Evolutionary conservation across 2,113 vertebrate genomes (phyloP).

Genomic region (Collichthys lucidus): DNA sequence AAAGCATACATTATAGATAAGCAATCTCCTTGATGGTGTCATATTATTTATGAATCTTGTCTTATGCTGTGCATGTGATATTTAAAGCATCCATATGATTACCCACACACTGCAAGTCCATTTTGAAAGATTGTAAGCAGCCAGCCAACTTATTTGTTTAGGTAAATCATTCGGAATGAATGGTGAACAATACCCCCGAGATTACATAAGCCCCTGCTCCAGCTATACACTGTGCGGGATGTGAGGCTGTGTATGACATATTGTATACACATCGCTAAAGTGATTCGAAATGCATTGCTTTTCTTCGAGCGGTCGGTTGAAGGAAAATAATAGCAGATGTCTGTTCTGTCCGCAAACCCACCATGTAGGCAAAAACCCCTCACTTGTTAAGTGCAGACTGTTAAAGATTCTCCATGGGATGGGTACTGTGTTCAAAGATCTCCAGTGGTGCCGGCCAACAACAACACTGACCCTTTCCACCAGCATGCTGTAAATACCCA

Average conservation of each 20-base stretch:
- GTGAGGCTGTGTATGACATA: not conserved
- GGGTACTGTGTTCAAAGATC: conserved; percentile 35
- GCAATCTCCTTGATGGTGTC: conserved; percentile 56
- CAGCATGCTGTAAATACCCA: conserved; percentile 13
- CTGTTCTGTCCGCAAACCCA: not conserved
- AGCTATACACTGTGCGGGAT: not conserved
- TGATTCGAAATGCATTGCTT: not conserved
- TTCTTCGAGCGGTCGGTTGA: not conserved
- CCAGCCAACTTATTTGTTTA: conserved; percentile 27
- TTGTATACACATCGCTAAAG: not conserved
- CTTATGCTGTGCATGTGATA: conserved; percentile 42
- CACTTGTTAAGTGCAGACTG: not conserved
- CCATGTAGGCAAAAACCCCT: not conserved
- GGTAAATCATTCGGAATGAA: conserved; percentile 47
- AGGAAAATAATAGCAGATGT: not conserved
- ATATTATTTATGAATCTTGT: conserved; percentile 62
- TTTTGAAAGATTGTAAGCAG: conserved; percentile 43
- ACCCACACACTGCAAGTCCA: conserved; percentile 22
- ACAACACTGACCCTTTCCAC: not conserved
- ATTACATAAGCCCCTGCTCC: not conserved
- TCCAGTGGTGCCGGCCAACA: conserved; percentile 8
- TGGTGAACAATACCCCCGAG: conserved; percentile 27
- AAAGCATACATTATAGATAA: conserved; percentile 72
- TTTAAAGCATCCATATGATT: conserved; percentile 58
- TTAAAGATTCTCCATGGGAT: conserved; percentile 7